Conservation (phyloP, 2,113 vertebrate genomes). For the Hippocampus zosterae region DNA sequence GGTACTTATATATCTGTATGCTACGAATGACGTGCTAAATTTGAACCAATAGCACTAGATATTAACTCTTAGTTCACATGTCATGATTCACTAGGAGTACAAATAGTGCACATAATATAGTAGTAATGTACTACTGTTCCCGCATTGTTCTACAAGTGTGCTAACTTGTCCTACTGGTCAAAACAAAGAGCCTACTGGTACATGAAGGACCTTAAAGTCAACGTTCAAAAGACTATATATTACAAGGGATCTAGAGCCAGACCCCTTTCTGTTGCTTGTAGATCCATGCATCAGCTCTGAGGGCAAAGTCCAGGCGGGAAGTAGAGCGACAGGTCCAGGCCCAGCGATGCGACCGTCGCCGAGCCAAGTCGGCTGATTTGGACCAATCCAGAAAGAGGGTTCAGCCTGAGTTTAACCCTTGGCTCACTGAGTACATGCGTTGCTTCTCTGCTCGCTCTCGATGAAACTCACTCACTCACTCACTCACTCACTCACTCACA, state of each 20-base stretch:
- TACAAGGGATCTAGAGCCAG: not conserved
- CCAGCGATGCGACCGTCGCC: conserved; percentile 66
- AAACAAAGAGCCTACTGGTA: not conserved
- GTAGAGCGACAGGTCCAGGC: conserved; percentile 80
- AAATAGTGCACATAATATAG: no score
- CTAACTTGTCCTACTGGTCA: no score
- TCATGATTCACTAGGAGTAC: no score
- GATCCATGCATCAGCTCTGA: conserved; percentile 89
- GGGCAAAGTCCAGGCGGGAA: conserved; percentile 86
- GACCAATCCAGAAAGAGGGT: conserved; percentile 64
- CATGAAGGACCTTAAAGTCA: not conserved
- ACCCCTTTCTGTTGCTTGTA: conserved; percentile 40
- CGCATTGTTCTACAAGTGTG: no score
- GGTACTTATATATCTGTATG: no score
- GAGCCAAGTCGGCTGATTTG: conserved; percentile 75
- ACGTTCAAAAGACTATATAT: not conserved
- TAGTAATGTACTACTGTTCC: not conserved
- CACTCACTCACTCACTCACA: not conserved
- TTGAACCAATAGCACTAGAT: not conserved
- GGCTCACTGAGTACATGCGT: conserved; percentile 95
- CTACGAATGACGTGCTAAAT: no score
- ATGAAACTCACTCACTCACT: conserved; percentile 30
- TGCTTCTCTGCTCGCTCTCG: conserved; percentile 86
- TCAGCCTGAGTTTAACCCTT: conserved; percentile 78
- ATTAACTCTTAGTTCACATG: not conserved